Evolutionary conservation across 2,797 vertebrate genomes (phyloP), one percentile per base, ranked within the genome.

Genomic region (Neosilurus mollespiculum): DNA sequence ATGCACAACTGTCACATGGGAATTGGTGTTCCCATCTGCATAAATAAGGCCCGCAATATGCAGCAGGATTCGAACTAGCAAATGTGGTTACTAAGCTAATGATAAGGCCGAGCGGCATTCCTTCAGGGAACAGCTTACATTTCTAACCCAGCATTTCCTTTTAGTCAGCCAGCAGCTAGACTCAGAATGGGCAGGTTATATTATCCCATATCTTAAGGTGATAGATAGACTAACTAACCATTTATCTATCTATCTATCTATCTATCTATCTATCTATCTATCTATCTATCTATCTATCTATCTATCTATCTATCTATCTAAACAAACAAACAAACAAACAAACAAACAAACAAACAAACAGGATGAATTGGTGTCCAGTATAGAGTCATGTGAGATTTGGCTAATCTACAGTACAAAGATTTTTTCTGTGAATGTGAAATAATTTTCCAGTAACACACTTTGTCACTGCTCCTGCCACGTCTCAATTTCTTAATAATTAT

Each of bases 21-120:
- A 70, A 78, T 76, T 22, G 85, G 86, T 83, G 84, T 18, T 66
- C 87, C 86, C n/a, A 70, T 71, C 69, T 90, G 72, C 84, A 82
- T 85, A 85, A 85, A 78, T 64, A 81, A 78, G 58, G 30, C 65
- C 64, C 37, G 59, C 80, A 85, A 79, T 65, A 80, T 64, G 56
- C 82, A 79, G 69, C 82, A 58, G 51, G 65, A 34, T 78, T 64
- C 10, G 3, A 72, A 73, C 59, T 64, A 73, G 83, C 26, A 73
- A 84, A 80, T 71, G 69, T 56, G 43, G 77, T 73, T 73, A 84
- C 77, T 37, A 65, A 84, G 83, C 83, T 84, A 84, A 84, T 84
- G 73, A 84, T 66, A 78, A 78, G 61, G 77, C 77, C n/a, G 43
- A 51, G 77, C n/a, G 5, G 10, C 30, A 61, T 59, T 62, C 69